These are phyloP conservation scores for Hoplostethus mediterraneus DNA, from an alignment of 2,797 vertebrate genomes.

Conservation along the genomic window DNA sequence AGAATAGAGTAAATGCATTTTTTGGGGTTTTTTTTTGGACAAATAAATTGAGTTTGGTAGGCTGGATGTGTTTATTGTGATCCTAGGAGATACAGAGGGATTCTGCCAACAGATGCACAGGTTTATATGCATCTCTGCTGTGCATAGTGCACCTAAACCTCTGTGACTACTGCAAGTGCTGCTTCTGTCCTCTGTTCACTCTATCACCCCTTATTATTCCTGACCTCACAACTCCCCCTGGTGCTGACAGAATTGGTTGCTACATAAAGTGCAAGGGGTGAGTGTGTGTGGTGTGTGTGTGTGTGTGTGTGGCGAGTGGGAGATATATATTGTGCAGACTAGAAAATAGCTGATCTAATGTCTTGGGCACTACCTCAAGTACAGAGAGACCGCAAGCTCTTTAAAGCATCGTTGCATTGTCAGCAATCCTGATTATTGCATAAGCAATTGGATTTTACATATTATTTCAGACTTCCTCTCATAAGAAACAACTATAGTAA, in stretches of 20 bases:
- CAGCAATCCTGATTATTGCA: constrained; percentile 26
- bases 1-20: no score
- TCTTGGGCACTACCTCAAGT: constrained; percentile 25
- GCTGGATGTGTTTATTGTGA: not conserved
- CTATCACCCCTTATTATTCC: constrained; percentile 56
- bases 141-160: not conserved
- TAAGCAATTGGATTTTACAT: constrained; percentile 39
- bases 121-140: no score
- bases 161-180: not conserved
- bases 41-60: not conserved
- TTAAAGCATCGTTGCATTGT: constrained; percentile 36
- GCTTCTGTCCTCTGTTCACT: constrained; percentile 26
- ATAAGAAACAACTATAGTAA: constrained; percentile 23
- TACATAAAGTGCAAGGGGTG: constrained; percentile 49
- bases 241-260: constrained; percentile 71
- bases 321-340: constrained; percentile 40
- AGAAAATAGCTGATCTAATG: constrained; percentile 18
- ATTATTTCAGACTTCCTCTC: constrained; percentile 30
- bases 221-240: constrained; percentile 74
- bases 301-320: constrained; percentile 27
- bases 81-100: no score
- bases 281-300: constrained; percentile 33
- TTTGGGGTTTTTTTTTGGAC: not conserved
- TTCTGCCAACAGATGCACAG: no score
- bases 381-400: constrained; percentile 17